A percentile compares a stretch with the other conserved stretches of the same genome.
Evolutionary conservation across 2,797 vertebrate species (phyloP).

Genomic region (Typhlichthys eigenmanni): DNA sequence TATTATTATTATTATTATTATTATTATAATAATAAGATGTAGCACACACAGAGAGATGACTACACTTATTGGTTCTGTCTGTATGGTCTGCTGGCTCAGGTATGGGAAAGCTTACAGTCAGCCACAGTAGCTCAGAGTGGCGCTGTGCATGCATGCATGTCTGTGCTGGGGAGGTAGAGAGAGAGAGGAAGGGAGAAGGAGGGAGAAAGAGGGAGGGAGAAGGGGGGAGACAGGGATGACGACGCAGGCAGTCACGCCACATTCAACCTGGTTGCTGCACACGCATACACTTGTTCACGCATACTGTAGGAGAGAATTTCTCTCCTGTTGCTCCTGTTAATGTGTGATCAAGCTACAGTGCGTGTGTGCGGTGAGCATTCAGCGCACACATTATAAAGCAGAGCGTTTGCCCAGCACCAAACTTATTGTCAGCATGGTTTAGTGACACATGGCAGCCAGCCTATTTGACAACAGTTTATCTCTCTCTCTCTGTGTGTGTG

Average conservation of each 20-base stretch:
- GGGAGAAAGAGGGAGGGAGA: background rate
- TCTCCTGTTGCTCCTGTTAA: constrained; percentile 1
- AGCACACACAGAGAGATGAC: too few relatives aligned
- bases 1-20: too few relatives aligned
- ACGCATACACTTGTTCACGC: too few relatives aligned
- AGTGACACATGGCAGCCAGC: background rate
- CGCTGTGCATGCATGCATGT: background rate
- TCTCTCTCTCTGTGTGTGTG: background rate
- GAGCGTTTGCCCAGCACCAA: background rate
- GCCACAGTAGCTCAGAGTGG: constrained; percentile 1
- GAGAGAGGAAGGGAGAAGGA: background rate
- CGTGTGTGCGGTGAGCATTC: background rate
- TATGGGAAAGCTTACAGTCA: constrained; percentile 10
- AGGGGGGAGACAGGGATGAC: background rate
- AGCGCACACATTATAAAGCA: background rate
- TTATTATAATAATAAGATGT: too few relatives aligned
- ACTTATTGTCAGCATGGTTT: background rate
- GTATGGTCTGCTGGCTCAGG: constrained; percentile 7
- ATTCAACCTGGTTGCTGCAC: background rate
- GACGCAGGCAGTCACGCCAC: background rate
- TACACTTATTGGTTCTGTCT: background rate
- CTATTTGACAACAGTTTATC: background rate
- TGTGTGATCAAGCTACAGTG: background rate
- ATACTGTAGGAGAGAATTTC: too few relatives aligned
- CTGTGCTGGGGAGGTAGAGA: background rate